Evolutionary conservation across 37 sponge, comb jelly and placozoan species (phyloP), one percentile per base, ranked within the genome.

Genomic region (Agelas oroides): DNA sequence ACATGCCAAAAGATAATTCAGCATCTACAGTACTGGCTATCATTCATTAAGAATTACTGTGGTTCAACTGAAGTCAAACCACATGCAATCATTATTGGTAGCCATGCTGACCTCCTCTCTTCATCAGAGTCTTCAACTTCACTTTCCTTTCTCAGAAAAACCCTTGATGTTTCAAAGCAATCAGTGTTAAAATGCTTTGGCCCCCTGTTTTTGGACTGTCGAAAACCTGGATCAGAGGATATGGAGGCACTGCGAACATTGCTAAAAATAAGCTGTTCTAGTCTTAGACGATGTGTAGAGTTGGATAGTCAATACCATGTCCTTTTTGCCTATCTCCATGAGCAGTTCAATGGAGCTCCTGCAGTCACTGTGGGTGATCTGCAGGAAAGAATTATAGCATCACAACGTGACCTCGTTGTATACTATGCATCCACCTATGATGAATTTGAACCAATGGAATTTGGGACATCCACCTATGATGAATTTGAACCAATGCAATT

Each of bases 21-120:
- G 16, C 59, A 54, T 14, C n/a, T 71, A 12, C 58, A 71, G 27
- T 57, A 53, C 28, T 82, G 82, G 82, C 12, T 82, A 23, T 28
- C 52, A 1, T 71, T 56, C 27, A 56, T 82, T 21, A 41, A 70
- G 52, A 41, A 71, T n/a, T 35, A 71, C 38, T 27, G 34, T 20
- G 8, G 53, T 12, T 13, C 72, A 18, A 12, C 25, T 46, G 82
- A 38, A 55, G 52, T 61, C 20, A 27, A 28, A 23, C 72, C 82
- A 27, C 82, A 82, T 55, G 34, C 71, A 11, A 70, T 82, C 16
- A 38, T 82, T 31, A 54, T 82, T 71, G 82, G 82, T 20, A 71
- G 72, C 40, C 72, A 71, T 55, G 12, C 27, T 14, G 82, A 82
- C 40, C 20, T 19, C 20, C 2, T 68, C 5, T 24, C 23, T 6